These are phyloP conservation scores for Aurelia coerulea DNA, from an alignment of 30 jellyfish, hydroid and myxozoan genomes.

Conservation along the genomic window DNA sequence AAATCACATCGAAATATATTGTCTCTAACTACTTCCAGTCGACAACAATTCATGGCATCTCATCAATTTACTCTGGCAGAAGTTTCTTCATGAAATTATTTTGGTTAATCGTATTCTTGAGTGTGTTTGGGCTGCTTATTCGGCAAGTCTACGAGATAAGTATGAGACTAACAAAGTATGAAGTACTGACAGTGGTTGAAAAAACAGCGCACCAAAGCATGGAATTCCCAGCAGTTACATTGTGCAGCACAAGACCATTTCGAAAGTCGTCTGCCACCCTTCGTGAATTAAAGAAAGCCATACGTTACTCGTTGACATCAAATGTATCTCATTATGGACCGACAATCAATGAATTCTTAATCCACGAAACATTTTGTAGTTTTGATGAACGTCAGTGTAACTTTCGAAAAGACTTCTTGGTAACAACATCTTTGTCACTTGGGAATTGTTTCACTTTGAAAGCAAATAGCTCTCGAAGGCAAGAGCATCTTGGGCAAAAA, in stretches of 20 bases:
- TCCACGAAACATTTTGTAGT: neutral
- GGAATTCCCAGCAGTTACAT: neutral
- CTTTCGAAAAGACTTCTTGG: neutral
- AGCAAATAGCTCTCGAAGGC: neutral
- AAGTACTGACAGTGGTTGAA: neutral
- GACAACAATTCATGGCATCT: neutral
- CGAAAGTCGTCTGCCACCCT: too few relatives aligned
- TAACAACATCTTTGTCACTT: neutral
- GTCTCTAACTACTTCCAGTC: neutral
- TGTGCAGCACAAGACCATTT: neutral
- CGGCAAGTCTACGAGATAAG: neutral
- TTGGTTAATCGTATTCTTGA: neutral
- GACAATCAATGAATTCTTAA: neutral
- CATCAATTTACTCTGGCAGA: neutral
- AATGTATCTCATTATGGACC: neutral
- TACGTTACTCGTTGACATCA: too few relatives aligned
- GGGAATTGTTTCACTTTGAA: slow-evolving; percentile 8
- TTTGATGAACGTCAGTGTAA: neutral
- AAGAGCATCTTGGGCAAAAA: neutral
- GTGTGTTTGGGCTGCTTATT: neutral
- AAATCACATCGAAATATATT: neutral
- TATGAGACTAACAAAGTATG: neutral
- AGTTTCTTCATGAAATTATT: neutral
- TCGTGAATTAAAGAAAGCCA: too few relatives aligned
- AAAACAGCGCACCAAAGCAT: neutral